Base-by-base conservation (phyloP, 2,113 vertebrate genomes). In the Oryzias melastigma region DNA sequence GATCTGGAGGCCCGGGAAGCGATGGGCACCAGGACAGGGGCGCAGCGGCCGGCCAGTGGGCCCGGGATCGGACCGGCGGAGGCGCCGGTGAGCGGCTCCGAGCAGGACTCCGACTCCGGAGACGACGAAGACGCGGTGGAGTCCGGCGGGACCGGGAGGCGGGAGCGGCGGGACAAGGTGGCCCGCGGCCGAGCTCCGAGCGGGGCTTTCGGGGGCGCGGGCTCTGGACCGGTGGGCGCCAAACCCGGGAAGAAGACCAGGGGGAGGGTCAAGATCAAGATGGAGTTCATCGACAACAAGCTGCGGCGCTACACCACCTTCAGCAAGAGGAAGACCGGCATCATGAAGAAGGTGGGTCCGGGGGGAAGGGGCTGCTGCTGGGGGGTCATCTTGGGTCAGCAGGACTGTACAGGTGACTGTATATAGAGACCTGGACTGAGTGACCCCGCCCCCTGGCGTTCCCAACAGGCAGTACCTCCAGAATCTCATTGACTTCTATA, bases 281-380 rank as follows among this genome's bases (percentile, higher is more conserved):
- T 98, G 95, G 94, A 95, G 84, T 96, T 95, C 82, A 95, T 95
- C 68, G 93, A 93, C 83, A 95, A 96, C 90, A 96, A 95, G 62
- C 91, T 96, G 85, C 87, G 95, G 83, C 85, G 95, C 25, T 96
- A 96, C 91, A 97, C 95, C 45, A 96, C 95, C 6, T 97, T 96
- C 92, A 97, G 95, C 93, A 95, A 96, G 91, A 91, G 95, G 87
- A 96, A 96, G 90, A 96, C 95, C 1, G 95, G 95, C 65, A 95
- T 95, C 84, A 95, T 95, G 94, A 95, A 96, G 88, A 95, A 95
- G 93, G 95, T 95, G 88, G 82, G 89, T 25, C 20, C 5, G 91
- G 93, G 78, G 40, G 49, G 18, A n/a, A n/a, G n/a, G n/a, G n/a
- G n/a, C n/a, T n/a, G n/a, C n/a, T n/a, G n/a, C n/a, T n/a, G 22